Conservation (phyloP, 2,888 invertebrate species). For the Allacma fusca region DNA sequence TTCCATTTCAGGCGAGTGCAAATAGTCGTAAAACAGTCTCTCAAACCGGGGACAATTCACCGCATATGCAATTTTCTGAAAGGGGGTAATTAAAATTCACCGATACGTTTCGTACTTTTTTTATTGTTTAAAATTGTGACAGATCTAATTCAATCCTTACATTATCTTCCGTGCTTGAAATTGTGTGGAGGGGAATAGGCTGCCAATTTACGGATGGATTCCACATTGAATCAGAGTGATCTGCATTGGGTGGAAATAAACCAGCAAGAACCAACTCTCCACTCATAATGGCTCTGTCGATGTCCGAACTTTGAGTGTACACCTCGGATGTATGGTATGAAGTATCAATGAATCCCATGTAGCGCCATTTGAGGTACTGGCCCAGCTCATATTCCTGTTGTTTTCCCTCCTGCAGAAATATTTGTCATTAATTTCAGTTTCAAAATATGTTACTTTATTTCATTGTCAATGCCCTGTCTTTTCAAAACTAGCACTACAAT, state of each 20-base stretch:
- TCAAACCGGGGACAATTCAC: slow-evolving; percentile 75
- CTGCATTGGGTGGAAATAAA: slow-evolving; percentile 69
- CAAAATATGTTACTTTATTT: no score
- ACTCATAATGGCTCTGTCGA: slow-evolving; percentile 86
- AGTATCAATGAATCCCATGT: slow-evolving; percentile 67
- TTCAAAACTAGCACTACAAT: no score
- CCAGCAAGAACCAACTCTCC: slow-evolving; percentile 83
- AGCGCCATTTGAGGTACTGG: slow-evolving; percentile 74
- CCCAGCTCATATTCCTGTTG: slow-evolving; percentile 72
- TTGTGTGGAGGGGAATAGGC: slow-evolving; percentile 53
- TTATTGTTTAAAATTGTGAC: no score
- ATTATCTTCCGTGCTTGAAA: slow-evolving; percentile 48
- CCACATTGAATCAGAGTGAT: slow-evolving; percentile 72
- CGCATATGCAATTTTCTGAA: slow-evolving; percentile 64
- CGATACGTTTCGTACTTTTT: not conserved
- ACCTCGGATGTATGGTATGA: slow-evolving; percentile 65
- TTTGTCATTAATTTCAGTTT: no score
- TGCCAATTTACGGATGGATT: slow-evolving; percentile 64
- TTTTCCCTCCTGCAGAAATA: slow-evolving; percentile 62
- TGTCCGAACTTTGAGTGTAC: slow-evolving; percentile 75
- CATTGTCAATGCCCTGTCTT: no score
- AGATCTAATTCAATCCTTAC: slow-evolving; percentile 46
- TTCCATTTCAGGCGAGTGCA: slow-evolving; percentile 59
- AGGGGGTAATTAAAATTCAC: not conserved
- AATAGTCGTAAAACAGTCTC: slow-evolving; percentile 68